A percentile compares a stretch with the other conserved stretches of the same genome.
These are phyloP conservation scores for Bursaphelenchus okinawaensis DNA, from an alignment of 2,888 invertebrate species.

Conservation along the genomic window DNA sequence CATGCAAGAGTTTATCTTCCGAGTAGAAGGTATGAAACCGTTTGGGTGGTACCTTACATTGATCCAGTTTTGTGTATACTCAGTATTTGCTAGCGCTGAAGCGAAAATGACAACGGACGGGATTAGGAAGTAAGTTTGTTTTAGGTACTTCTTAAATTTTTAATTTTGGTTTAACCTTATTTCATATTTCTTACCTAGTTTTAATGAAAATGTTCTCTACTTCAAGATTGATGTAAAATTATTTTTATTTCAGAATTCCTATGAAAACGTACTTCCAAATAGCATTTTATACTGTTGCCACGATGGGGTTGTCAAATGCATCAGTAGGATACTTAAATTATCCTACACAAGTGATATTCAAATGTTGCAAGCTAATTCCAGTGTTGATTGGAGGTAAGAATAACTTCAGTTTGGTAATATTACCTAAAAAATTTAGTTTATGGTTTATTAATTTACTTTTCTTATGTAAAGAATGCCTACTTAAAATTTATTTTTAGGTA, in stretches of 20 bases:
- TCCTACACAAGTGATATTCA: slow-evolving; percentile 91
- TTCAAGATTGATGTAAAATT: too few relatives aligned
- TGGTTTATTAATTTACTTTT: too few relatives aligned
- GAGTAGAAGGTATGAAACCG: slow-evolving; percentile 78
- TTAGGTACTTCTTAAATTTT: too few relatives aligned
- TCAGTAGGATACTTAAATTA: slow-evolving; percentile 90
- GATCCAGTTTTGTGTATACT: slow-evolving; percentile 81
- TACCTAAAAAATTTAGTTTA: too few relatives aligned
- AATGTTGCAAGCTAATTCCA: slow-evolving; percentile 92
- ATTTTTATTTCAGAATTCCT: too few relatives aligned
- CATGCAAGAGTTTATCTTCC: slow-evolving; percentile 77
- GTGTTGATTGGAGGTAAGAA: slow-evolving; percentile 75
- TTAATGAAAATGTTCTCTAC: too few relatives aligned
- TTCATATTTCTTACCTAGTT: too few relatives aligned
- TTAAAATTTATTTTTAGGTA: slow-evolving; percentile 63
- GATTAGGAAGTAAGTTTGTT: slow-evolving; percentile 14
- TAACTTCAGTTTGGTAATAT: too few relatives aligned
- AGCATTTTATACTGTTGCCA: slow-evolving; percentile 81
- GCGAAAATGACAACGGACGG: slow-evolving; percentile 20
- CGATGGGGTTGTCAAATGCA: slow-evolving; percentile 91
- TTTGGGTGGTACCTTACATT: slow-evolving; percentile 87
- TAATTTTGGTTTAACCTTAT: too few relatives aligned
- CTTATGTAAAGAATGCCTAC: too few relatives aligned
- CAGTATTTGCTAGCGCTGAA: slow-evolving; percentile 74
- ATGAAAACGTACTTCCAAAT: slow-evolving; percentile 73